Conservation (phyloP, 2,888 invertebrate species). For the Oscheius sp. region DNA sequence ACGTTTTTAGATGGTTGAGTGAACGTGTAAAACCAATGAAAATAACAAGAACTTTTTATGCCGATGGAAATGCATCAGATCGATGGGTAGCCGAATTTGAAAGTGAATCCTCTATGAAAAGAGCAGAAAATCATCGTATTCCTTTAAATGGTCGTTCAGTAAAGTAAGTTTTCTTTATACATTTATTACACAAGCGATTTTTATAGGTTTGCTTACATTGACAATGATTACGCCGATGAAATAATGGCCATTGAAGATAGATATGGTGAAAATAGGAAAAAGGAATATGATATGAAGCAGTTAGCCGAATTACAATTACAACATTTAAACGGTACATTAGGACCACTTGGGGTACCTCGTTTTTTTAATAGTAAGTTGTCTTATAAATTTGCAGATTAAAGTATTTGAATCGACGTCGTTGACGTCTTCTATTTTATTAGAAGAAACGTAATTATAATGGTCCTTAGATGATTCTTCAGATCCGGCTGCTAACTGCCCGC, state of each 20-base stretch:
- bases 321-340: conserved; percentile 30
- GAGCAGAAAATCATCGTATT: conserved; percentile 40
- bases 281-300: conserved; percentile 39
- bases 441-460: no score
- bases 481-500: conserved; percentile 5
- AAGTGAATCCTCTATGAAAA: conserved; percentile 44
- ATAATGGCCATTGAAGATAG: conserved; percentile 49
- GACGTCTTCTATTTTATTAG: background rate
- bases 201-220: conserved; percentile 41
- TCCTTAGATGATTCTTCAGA: conserved; percentile 1
- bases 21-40: conserved; percentile 51
- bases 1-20: conserved; percentile 46
- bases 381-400: background rate
- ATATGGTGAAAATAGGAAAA: conserved; percentile 48
- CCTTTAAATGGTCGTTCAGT: conserved; percentile 43
- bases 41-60: conserved; percentile 52
- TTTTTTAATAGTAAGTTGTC: conserved; percentile 21
- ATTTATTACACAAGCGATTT: background rate
- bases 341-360: conserved; percentile 21
- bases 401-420: background rate
- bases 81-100: conserved; percentile 67
- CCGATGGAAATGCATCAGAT: conserved; percentile 64
- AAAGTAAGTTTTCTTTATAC: conserved; percentile 31
- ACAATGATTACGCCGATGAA: conserved; percentile 51
- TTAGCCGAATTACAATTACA: conserved; percentile 37